Evolutionary conservation across 30 jellyfish, hydroid and myxozoan species (phyloP), one percentile per base, ranked within the genome.

Genomic region (Nemopilema nomurai): DNA sequence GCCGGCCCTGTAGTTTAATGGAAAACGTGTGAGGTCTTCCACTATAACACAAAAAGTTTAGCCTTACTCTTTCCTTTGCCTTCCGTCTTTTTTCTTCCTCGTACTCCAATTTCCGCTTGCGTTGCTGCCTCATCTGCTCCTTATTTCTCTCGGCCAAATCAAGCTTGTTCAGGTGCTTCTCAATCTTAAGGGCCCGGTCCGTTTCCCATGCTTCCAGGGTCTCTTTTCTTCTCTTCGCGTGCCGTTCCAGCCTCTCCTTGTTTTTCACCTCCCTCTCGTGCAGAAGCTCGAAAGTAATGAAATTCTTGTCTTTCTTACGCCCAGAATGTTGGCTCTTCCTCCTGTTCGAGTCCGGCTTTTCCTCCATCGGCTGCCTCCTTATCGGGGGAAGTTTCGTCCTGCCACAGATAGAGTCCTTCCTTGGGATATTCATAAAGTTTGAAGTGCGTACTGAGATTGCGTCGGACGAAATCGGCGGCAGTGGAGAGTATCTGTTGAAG

Each of bases 41-140:
- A 41, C 57, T 41, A 13, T 13, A 6, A 13, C 13, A 13, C 6
- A 3, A 41, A 41, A 41, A 41, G 13, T 41, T 41, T 41, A 66
- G 18, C 28, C 76, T 75, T 21, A 86, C 95, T 89, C 82, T 76
- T 30, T 86, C 95, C 24, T 74, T 65, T 41, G 95, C 95, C 57
- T 79, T 65, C 70, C 85, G 77, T 26, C 95, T 33, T 53, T 64
- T 65, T 30, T 86, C 89, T 31, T 86, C 95, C 33, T 86, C 89
- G 30, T 62, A 53, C 57, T 77, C 87, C 4, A 76, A 8, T 77
- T 86, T 86, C 49, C 87, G 67, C 49, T 77, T 86, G 23, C 87
- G 49, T 28, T 33, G 77, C 82, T 65, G 89, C 32, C 95, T 70
- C 27, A 86, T 41, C 28, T 29, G 31, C 51, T 86, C 95, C 63